Evolutionary conservation across 2,888 invertebrate species (phyloP), one percentile per base, ranked within the genome.

Genomic region (Argyresthia albistria): DNA sequence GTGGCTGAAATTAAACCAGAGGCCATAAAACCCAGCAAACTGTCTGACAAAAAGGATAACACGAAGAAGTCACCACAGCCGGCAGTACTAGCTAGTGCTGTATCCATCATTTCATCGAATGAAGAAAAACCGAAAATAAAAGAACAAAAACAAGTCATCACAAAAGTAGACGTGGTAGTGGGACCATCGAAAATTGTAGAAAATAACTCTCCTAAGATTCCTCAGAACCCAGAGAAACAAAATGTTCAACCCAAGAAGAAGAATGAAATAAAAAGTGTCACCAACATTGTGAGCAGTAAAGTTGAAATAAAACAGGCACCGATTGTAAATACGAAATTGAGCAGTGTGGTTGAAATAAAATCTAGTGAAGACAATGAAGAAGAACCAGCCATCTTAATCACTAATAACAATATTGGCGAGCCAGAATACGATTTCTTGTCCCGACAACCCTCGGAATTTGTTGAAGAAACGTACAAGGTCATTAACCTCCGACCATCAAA

Each of bases 361-460:
- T 80, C 88, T 1, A 72, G 76, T 59, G 67, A 73, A 63, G 55
- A 61, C 9, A 75, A 80, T 43, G 76, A 81, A 45, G 89, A 90
- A 50, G 89, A 90, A 60, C 91, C 91, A 55, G 90, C 91, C 12
- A 88, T 91, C 46, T 73, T 90, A 49, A 84, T 90, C 35, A 82
- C 89, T 11, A 93, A 93, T 55, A 95, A 94, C 65, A 93, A 93
- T 65, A 89, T 93, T 43, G 93, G 92, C 16, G 93, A 93, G 58
- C 94, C 95, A 0, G 95, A 95, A 78, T 95, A 95, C 67, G 95
- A 95, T 70, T 93, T 95, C 66, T 88, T 95, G 4, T 95, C 95
- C 8, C 90, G 95, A 43, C 95, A 96, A 66, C 95, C 95, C 0
- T 92, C 94, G 8, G 95, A 95, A 76, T 92, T 93, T 60, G 92